Evolutionary conservation across 1,140 invertebrate genomes (phyloP).

Genomic region (Vanessa tameamea): DNA sequence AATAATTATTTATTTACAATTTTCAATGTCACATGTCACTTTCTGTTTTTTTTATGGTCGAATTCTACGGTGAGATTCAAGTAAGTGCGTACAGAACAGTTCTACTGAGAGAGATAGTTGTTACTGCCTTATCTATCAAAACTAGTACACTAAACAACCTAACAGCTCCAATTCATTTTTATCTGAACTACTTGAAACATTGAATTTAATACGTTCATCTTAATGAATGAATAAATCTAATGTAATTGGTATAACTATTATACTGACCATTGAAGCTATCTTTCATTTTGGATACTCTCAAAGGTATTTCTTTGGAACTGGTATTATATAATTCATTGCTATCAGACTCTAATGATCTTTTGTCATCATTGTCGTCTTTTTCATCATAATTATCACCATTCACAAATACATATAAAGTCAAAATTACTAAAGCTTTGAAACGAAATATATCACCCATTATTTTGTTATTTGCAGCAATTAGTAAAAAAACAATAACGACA

Average conservation of each 20-base stretch:
- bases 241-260: not conserved
- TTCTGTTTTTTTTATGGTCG: too few relatives aligned
- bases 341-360: slow-evolving; percentile 39
- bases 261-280: not conserved
- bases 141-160: too few relatives aligned
- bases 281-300: not conserved
- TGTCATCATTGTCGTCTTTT: slow-evolving; percentile 30
- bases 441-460: not conserved
- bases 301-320: slow-evolving; percentile 35
- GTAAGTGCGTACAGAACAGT: too few relatives aligned
- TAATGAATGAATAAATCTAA: too few relatives aligned
- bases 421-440: not conserved
- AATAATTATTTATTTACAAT: too few relatives aligned
- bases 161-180: too few relatives aligned
- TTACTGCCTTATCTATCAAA: too few relatives aligned
- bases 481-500: not conserved
- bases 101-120: too few relatives aligned
- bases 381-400: slow-evolving; percentile 28
- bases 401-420: not conserved
- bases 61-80: too few relatives aligned
- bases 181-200: too few relatives aligned
- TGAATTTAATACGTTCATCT: too few relatives aligned
- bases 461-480: not conserved
- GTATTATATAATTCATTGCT: slow-evolving; percentile 41
- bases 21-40: too few relatives aligned